Percentiles rank a stretch among this genome's conserved stretches.
Conservation (phyloP, 2,888 invertebrate species). For the Pristionchus exspectatus region DNA sequence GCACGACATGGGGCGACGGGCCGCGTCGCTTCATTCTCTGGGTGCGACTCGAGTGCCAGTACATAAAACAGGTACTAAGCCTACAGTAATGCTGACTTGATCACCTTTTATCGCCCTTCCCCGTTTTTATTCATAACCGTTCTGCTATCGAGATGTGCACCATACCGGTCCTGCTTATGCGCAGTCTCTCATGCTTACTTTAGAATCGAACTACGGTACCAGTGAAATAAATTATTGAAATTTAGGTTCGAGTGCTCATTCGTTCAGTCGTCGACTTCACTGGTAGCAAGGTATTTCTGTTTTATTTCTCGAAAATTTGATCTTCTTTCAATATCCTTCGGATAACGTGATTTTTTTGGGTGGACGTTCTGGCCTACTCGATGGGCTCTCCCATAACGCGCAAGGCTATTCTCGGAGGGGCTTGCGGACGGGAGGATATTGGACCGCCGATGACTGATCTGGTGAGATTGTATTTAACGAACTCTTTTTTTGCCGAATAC, state of each 20-base stretch:
- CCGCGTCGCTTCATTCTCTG: conserved; percentile 19
- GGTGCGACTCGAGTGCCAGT: conserved; percentile 47
- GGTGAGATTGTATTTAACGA: no score
- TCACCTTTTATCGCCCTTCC: no score
- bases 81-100: no score
- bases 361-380: conserved; percentile 46
- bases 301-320: no score
- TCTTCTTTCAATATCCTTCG: no score
- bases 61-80: conserved; percentile 42
- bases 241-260: conserved; percentile 41
- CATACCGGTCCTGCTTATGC: no score
- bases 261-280: conserved; percentile 7
- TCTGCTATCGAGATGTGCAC: no score
- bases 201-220: no score
- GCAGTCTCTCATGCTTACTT: no score
- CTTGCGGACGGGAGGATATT: conserved; percentile 54
- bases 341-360: not conserved
- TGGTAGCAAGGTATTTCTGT: not conserved
- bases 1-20: conserved; percentile 46
- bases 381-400: conserved; percentile 51
- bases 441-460: conserved; percentile 57
- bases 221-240: not conserved
- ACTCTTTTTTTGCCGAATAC: no score
- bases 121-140: no score
- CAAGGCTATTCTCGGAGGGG: conserved; percentile 58